Percentiles rank a stretch among this genome's conserved stretches.
phyloP scores from a whole-genome alignment of 2,113 vertebrate species.

The Colaptes auratus region DNA sequence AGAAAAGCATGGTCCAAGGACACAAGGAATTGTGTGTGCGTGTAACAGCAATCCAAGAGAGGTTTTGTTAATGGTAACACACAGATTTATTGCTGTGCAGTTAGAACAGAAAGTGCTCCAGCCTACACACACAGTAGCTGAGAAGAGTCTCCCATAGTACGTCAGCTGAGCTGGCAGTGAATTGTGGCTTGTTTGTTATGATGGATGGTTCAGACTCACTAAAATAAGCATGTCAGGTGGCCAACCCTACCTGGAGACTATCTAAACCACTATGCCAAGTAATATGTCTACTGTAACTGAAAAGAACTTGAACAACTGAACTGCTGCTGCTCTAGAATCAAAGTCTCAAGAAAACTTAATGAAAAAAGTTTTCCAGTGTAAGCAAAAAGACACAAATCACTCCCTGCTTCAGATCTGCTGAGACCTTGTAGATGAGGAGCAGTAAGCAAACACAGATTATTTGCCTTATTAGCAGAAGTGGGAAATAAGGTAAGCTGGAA shows the following conservation, averaged over 20 bases:
- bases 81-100: neutral
- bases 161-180: neutral
- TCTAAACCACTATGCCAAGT: neutral
- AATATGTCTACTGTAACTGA: neutral
- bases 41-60: neutral
- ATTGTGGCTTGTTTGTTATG: neutral
- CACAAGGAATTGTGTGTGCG: neutral
- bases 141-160: neutral
- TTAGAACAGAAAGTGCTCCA: neutral
- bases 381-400: neutral
- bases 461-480: neutral
- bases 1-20: neutral
- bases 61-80: neutral
- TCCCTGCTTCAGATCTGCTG: neutral
- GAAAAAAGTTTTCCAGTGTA: neutral
- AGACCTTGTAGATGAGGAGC: neutral
- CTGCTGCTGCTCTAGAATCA: neutral
- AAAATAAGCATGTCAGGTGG: fast-evolving
- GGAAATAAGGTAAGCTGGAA: neutral
- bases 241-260: neutral
- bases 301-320: neutral
- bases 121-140: no score
- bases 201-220: neutral
- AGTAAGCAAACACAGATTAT: neutral
- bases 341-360: neutral